Base-by-base conservation (phyloP, 1,140 invertebrate species). In the Laupala kohalensis region DNA sequence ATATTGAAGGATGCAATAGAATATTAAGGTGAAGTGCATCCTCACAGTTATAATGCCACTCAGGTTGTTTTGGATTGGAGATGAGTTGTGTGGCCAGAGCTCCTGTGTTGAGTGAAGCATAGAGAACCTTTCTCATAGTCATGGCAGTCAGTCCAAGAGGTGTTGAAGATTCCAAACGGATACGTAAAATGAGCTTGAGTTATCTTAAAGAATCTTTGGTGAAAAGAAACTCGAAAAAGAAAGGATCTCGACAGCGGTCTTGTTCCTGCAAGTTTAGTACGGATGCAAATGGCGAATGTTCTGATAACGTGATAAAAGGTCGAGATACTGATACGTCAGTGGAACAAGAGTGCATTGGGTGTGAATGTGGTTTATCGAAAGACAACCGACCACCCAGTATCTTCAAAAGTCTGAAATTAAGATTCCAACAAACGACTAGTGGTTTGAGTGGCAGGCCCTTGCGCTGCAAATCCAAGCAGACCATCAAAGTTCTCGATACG, bases 391-490 rank as follows among this genome's bases (percentile, higher is more conserved):
- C 67, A 62, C 37, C 65, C 6, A 64, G 71, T 12, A 62, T 72
- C 37, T 72, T 72, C 30, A 72, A 72, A 68, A 72, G 67, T 24
- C 62, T 72, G 67, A 72, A 69, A 25, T 29, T 67, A 27, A 67
- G 66, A 68, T 65, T 72, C 29, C 71, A 72, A 62, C 25, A 67
- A 4, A 72, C 30, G 26, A 64, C 71, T 25, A 72, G 65, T 25
- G 4, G 4, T 53, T 53, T 72, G 13, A 29, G 29, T 29, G 19
- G 15, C 25, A 72, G 65, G 24, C 71, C 71, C 19, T 25, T 72
- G 23, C 25, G 30, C 13, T 72, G 71, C 24, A 72, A 72, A 68
- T 72, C 71, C n/a, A 72, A 72, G 37, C 71, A 72, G 13, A 68
- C 65, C 4, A 27, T 62, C 23, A 71, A 71, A 65, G 62, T 29